These are phyloP conservation scores for Crenuchus spilurus DNA, from an alignment of 2,797 vertebrate genomes.

Conservation along the genomic window DNA sequence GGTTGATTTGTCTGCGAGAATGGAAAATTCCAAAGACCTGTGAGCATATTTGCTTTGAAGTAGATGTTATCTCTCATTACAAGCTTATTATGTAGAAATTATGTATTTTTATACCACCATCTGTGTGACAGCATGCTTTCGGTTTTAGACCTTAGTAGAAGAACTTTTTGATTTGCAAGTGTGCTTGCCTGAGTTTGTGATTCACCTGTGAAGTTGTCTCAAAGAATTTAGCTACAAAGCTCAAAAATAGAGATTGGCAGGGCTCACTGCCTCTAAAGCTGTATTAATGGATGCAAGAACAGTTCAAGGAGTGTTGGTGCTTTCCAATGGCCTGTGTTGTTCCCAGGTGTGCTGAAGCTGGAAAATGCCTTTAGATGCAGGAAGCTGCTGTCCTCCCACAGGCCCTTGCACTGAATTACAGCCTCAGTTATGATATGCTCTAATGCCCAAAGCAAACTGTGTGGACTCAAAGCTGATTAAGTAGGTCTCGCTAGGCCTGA, in stretches of 20 bases:
- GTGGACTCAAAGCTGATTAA: slow-evolving; percentile 38
- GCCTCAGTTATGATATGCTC: slow-evolving; percentile 39
- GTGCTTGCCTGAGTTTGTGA: background rate
- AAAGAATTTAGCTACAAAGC: slow-evolving; percentile 20
- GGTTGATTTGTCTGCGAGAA: background rate
- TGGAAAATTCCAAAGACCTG: background rate
- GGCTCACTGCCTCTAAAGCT: slow-evolving; percentile 11
- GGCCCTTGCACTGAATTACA: slow-evolving; percentile 25
- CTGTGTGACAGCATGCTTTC: slow-evolving; percentile 15
- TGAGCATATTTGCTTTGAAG: background rate
- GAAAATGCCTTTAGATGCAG: slow-evolving; percentile 44
- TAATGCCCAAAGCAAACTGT: slow-evolving; percentile 42
- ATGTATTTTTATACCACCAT: slow-evolving; percentile 28
- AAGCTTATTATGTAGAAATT: slow-evolving; percentile 27
- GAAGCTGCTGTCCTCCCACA: slow-evolving; percentile 35
- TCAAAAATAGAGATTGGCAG: background rate
- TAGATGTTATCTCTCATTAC: background rate
- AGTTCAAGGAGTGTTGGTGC: slow-evolving; percentile 11
- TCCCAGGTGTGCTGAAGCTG: slow-evolving; percentile 34
- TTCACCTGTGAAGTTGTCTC: slow-evolving; percentile 34
- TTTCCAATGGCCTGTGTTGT: slow-evolving; percentile 39
- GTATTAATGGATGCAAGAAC: slow-evolving; percentile 26
- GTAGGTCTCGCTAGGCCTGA: background rate
- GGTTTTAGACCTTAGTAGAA: slow-evolving; percentile 37
- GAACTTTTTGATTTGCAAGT: slow-evolving; percentile 2